Percentiles rank a stretch among this genome's conserved stretches.
phyloP scores from a whole-genome alignment of 2,888 invertebrate genomes.

The Aphidoletes aphidimyza region DNA sequence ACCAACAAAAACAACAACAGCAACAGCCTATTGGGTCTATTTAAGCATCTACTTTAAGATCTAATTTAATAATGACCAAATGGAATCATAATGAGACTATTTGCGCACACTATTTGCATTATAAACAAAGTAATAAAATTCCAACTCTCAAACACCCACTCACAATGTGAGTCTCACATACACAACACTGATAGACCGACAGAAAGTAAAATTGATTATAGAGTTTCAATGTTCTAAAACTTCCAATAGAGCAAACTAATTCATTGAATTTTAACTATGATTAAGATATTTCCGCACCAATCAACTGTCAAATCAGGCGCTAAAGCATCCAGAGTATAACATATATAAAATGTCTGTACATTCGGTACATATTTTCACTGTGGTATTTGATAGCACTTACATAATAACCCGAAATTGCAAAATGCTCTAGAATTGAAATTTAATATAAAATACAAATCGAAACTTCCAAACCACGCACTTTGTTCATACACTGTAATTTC shows the following conservation, averaged over 20 bases:
- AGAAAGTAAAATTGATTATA: background rate
- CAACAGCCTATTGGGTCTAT: background rate
- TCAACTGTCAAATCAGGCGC: too few species aligned
- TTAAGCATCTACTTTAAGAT: conserved; percentile 21
- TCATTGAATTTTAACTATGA: background rate
- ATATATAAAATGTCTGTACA: too few species aligned
- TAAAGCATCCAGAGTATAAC: too few species aligned
- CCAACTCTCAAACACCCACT: background rate
- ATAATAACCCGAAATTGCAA: too few species aligned
- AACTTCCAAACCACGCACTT: too few species aligned
- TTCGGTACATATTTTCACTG: too few species aligned
- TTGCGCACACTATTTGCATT: conserved; percentile 38
- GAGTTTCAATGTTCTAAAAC: background rate
- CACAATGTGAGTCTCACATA: too few species aligned
- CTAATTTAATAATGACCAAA: conserved; percentile 14
- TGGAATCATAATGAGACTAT: conserved; percentile 36
- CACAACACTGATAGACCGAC: background rate
- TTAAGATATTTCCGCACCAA: background rate
- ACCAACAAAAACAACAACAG: background rate
- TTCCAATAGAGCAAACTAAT: background rate
- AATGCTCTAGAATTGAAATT: too few species aligned
- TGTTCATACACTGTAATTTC: too few species aligned
- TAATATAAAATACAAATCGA: too few species aligned
- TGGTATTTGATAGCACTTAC: too few species aligned
- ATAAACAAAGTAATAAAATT: background rate